These are phyloP conservation scores for Bryconaethiops microstoma DNA, from an alignment of 2,797 vertebrate species.

Conservation along the genomic window DNA sequence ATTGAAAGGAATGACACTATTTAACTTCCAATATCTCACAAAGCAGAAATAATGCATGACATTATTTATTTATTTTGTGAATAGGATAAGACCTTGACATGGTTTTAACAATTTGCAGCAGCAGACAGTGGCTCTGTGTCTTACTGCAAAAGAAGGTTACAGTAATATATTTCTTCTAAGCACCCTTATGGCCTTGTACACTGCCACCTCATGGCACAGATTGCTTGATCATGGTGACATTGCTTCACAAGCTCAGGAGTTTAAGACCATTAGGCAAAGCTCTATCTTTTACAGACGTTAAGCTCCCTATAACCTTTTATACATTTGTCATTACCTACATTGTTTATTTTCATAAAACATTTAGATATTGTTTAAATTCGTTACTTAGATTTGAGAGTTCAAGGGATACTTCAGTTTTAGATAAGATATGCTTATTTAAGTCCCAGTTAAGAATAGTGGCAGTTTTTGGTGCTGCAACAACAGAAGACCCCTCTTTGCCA, in stretches of 20 bases:
- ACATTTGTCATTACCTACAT: background rate
- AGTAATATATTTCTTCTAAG: constrained; percentile 60
- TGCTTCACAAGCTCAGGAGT: constrained; percentile 57
- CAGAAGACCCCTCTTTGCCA: background rate
- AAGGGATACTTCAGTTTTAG: background rate
- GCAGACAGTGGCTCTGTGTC: constrained; percentile 50
- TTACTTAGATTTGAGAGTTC: background rate
- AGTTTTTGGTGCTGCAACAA: background rate
- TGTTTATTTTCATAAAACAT: background rate
- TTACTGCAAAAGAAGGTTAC: constrained; percentile 57
- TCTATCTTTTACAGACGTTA: constrained; percentile 22
- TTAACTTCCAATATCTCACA: constrained; percentile 49
- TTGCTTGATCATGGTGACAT: constrained; percentile 32
- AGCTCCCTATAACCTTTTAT: background rate
- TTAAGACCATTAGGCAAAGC: constrained; percentile 61
- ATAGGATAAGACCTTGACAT: constrained; percentile 48
- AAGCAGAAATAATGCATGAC: constrained; percentile 57
- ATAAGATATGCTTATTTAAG: background rate
- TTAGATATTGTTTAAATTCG: background rate
- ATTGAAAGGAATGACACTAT: constrained; percentile 53
- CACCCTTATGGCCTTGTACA: constrained; percentile 46
- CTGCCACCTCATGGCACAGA: constrained; percentile 48
- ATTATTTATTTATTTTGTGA: constrained; percentile 57
- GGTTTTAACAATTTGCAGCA: constrained; percentile 54
- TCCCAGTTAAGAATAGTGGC: background rate